A percentile compares a stretch with the other conserved stretches of the same genome.
Evolutionary conservation across 2,888 invertebrate genomes (phyloP).

Genomic region (Yponomeuta cagnagella): DNA sequence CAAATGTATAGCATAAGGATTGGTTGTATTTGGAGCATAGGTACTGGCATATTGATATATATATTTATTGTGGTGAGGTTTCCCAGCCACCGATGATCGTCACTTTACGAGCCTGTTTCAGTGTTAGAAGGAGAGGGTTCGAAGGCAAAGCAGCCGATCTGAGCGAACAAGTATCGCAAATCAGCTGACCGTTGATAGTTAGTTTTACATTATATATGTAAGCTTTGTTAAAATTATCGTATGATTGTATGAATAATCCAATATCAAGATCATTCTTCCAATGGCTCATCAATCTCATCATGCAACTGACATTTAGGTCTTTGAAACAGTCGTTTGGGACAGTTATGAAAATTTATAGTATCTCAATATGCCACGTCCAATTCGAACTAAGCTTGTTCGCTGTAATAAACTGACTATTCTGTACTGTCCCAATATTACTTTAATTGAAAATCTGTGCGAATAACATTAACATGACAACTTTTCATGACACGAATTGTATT

Average conservation of each 20-base stretch:
- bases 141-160: background rate
- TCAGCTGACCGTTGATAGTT: background rate
- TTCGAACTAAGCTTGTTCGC: background rate
- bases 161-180: background rate
- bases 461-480: constrained; percentile 26
- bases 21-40: background rate
- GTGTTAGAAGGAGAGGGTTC: constrained; percentile 30
- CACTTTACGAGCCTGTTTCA: constrained; percentile 55
- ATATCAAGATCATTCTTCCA: background rate
- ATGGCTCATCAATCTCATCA: background rate
- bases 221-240: background rate
- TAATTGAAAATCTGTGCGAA: constrained; percentile 16
- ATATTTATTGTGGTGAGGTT: background rate
- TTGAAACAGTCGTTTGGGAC: background rate
- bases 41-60: background rate
- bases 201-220: background rate
- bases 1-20: constrained; percentile 7
- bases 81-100: background rate
- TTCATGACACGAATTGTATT: constrained; percentile 30
- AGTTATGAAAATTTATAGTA: background rate
- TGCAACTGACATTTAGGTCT: background rate
- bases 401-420: background rate
- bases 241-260: background rate
- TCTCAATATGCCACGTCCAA: background rate
- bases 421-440: constrained; percentile 2